Evolutionary conservation across 2,888 invertebrate species (phyloP).

Genomic region (Dolichopus griseipennis): DNA sequence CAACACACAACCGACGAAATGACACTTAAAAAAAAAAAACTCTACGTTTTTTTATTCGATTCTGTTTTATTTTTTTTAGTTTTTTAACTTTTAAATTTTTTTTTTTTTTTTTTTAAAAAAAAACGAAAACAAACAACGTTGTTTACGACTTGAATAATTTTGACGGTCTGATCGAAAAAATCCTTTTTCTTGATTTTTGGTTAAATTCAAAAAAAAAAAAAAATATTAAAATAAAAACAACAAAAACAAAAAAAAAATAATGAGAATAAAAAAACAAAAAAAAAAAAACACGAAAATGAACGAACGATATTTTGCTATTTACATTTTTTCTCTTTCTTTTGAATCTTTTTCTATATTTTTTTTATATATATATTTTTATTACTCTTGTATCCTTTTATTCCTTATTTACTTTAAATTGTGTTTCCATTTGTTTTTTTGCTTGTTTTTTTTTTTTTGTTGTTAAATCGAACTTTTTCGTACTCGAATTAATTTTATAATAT

Average conservation of each 20-base stretch:
- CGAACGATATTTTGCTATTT: not conserved
- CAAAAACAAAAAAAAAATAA: not conserved
- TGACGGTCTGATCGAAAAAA: not conserved
- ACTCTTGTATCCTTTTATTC: not conserved
- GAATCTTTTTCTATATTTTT: not conserved
- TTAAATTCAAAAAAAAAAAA: not conserved
- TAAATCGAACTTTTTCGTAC: not conserved
- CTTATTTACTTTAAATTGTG: no score
- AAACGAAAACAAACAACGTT: not conserved
- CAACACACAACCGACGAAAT: not conserved
- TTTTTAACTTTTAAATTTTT: no score
- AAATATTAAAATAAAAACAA: not conserved
- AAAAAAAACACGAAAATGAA: not conserved
- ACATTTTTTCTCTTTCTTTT: no score
- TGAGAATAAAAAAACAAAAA: not conserved
- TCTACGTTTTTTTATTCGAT: no score
- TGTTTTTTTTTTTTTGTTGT: not conserved
- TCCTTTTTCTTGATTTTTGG: not conserved
- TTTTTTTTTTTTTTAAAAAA: not conserved
- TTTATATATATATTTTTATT: not conserved
- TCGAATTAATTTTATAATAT: no score
- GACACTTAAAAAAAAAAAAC: not conserved
- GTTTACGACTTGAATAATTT: constrained; percentile 4
- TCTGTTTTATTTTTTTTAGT: no score
- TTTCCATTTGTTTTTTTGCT: not conserved